phyloP scores from a whole-genome alignment of 2,797 vertebrate species.

The Liparis tanakae region DNA sequence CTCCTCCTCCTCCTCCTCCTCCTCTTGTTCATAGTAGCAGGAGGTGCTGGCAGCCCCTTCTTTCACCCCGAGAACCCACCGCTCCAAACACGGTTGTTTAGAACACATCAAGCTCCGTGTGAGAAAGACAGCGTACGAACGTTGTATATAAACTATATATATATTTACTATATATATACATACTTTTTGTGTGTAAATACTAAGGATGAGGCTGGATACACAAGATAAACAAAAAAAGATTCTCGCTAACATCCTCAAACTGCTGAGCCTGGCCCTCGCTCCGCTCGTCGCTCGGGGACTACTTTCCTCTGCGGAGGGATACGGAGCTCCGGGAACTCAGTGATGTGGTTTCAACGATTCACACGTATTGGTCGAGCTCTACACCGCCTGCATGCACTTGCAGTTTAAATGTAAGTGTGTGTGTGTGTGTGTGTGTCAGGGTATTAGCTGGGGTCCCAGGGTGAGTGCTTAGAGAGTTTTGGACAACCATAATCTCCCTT shows the following conservation, averaged over 20 bases:
- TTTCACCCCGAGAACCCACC: constrained; percentile 81
- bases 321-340: not conserved
- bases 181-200: constrained; percentile 8
- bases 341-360: not conserved
- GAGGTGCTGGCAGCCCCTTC: constrained; percentile 78
- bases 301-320: constrained; percentile 11
- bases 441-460: constrained; percentile 80
- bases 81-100: constrained; percentile 58
- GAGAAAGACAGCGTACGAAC: constrained; percentile 18
- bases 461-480: constrained; percentile 85
- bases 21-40: constrained; percentile 61
- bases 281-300: not conserved
- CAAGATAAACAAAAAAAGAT: not conserved
- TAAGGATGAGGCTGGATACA: not conserved
- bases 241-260: not conserved
- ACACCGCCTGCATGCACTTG: not conserved
- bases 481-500: constrained; percentile 87
- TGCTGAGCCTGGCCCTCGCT: too few species aligned
- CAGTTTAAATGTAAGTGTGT: not conserved
- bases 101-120: constrained; percentile 54
- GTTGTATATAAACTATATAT: not conserved
- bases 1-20: constrained; percentile 23
- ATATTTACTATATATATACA: not conserved
- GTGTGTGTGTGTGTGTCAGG: constrained; percentile 40
- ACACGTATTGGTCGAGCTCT: not conserved